phyloP scores from a whole-genome alignment of 2,888 invertebrate species.

The Hoplodrina blanda region DNA sequence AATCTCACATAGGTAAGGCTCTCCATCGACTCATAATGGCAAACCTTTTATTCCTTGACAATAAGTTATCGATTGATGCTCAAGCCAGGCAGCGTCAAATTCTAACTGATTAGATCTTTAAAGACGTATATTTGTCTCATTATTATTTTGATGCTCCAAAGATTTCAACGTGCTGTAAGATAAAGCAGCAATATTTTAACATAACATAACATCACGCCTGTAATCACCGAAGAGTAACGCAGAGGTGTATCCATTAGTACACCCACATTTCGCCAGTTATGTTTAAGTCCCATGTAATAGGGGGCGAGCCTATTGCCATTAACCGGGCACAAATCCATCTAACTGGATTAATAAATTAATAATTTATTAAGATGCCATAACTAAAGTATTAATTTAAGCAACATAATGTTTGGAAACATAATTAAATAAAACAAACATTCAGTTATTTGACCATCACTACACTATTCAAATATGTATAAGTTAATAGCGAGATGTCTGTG shows the following conservation, averaged over 20 bases:
- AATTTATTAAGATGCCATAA: constrained; percentile 4
- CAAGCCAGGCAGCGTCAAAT: no score
- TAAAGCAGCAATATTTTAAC: no score
- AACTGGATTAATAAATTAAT: constrained; percentile 43
- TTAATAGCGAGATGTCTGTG: neutral
- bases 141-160: neutral
- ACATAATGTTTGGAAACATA: constrained; percentile 24
- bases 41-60: neutral
- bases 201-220: no score
- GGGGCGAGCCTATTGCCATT: no score
- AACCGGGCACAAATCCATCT: no score
- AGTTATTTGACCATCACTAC: constrained; percentile 3
- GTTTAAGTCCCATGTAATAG: no score
- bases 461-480: constrained; percentile 20
- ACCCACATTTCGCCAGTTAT: no score
- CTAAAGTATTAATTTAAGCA: neutral
- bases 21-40: neutral
- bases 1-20: neutral
- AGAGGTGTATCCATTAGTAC: no score
- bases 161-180: no score
- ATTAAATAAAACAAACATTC: constrained; percentile 36
- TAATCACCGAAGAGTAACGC: no score
- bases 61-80: neutral
- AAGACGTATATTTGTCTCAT: neutral
- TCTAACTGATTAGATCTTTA: no score